Evolutionary conservation across 1,140 invertebrate genomes (phyloP).

Genomic region (Samia ricini): DNA sequence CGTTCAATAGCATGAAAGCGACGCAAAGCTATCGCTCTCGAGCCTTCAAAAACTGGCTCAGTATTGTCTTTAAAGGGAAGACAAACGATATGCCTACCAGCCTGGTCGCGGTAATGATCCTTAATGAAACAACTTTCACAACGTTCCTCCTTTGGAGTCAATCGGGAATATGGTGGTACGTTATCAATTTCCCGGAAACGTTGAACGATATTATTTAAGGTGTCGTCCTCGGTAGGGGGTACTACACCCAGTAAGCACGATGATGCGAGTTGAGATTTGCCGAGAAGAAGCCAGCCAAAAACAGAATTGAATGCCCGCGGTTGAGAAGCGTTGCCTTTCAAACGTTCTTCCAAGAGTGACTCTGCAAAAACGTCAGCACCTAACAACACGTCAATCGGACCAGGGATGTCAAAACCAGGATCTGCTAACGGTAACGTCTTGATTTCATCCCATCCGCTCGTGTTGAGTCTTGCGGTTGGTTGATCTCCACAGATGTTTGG

Average conservation of each 20-base stretch:
- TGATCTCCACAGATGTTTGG: no score
- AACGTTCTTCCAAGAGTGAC: no score
- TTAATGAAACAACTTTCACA: background rate
- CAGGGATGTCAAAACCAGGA: no score
- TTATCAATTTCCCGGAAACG: background rate
- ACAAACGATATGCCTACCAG: conserved; percentile 12
- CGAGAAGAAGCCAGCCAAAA: background rate
- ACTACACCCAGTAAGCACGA: background rate
- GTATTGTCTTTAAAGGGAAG: conserved; percentile 21
- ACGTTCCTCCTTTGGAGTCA: background rate
- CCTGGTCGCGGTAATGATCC: background rate
- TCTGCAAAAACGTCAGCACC: no score
- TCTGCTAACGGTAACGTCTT: no score
- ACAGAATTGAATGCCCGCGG: background rate
- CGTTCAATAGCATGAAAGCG: conserved; percentile 25
- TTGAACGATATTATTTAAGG: background rate
- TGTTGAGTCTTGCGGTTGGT: no score
- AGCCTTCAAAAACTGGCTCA: conserved; percentile 18
- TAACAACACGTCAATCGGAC: no score
- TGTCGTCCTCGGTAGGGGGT: background rate
- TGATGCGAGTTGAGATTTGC: background rate
- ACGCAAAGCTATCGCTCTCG: conserved; percentile 26
- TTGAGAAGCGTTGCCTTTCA: background rate
- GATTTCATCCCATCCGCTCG: no score
- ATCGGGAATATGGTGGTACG: background rate